Conservation (phyloP, 2,113 vertebrate species). For the Scomber colias region DNA sequence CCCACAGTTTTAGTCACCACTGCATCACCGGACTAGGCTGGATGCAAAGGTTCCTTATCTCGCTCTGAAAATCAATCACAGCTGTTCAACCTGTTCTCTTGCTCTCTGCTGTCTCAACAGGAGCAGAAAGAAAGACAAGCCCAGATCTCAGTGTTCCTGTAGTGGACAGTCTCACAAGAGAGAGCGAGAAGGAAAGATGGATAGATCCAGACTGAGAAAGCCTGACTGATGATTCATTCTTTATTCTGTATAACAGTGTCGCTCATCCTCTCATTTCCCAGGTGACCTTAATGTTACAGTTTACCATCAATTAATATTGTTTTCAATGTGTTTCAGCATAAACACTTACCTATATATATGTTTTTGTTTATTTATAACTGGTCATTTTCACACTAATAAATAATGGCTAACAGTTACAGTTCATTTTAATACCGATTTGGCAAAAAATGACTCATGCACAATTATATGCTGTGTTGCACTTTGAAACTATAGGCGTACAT, state of each 20-base stretch:
- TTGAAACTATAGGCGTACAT: too few species aligned
- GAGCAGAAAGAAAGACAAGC: not conserved
- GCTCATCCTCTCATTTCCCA: slow-evolving; percentile 10
- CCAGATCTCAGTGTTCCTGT: slow-evolving; percentile 30
- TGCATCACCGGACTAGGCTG: not conserved
- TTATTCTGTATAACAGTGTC: slow-evolving; percentile 1
- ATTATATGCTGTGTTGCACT: too few species aligned
- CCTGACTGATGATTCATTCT: slow-evolving; percentile 20
- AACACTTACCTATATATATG: too few species aligned
- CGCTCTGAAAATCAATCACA: slow-evolving; percentile 6
- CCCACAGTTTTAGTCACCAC: not conserved
- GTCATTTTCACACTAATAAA: too few species aligned
- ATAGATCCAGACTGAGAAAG: not conserved
- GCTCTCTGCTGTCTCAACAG: not conserved
- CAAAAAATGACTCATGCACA: too few species aligned
- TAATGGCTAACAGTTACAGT: too few species aligned
- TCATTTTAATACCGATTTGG: too few species aligned
- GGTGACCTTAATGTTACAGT: not conserved
- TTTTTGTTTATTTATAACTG: too few species aligned
- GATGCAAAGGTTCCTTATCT: slow-evolving; percentile 3
- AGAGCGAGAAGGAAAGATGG: slow-evolving; percentile 2
- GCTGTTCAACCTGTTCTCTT: slow-evolving; percentile 1
- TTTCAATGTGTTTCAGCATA: too few species aligned
- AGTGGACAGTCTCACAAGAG: not conserved
- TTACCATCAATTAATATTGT: not conserved